Percentiles rank a stretch among this genome's conserved stretches.
Evolutionary conservation across 2,797 vertebrate species (phyloP).

Genomic region (Argyrosomus regius): DNA sequence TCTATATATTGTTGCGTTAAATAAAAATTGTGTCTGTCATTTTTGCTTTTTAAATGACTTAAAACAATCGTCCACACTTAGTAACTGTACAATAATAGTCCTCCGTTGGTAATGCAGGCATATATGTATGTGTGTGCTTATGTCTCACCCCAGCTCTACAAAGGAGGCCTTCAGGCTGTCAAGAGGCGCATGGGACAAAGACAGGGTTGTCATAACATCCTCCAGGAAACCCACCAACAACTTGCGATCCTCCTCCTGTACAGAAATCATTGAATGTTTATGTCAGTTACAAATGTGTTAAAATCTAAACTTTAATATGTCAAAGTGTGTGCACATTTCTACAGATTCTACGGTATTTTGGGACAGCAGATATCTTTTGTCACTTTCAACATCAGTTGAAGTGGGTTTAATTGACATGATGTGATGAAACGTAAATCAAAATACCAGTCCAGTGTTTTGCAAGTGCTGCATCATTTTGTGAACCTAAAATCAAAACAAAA

Average conservation of each 20-base stretch:
- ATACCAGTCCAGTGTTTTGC: conserved; percentile 19
- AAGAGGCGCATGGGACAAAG: conserved; percentile 95
- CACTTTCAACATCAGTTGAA: background rate
- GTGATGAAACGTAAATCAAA: conserved; percentile 24
- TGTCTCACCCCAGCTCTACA: conserved; percentile 96
- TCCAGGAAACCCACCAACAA: conserved; percentile 97
- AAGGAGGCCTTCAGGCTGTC: conserved; percentile 98
- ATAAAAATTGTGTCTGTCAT: no score
- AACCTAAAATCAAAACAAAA: conserved; percentile 47
- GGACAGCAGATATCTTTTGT: background rate
- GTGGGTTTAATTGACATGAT: background rate
- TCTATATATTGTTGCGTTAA: no score
- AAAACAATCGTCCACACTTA: background rate
- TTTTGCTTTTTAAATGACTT: background rate
- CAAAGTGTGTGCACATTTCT: background rate
- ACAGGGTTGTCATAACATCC: conserved; percentile 98
- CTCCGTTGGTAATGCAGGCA: background rate
- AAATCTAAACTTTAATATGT: no score
- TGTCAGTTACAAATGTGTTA: background rate
- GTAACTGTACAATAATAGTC: background rate
- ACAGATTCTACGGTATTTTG: background rate
- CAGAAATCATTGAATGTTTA: conserved; percentile 6
- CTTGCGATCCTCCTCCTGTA: conserved; percentile 97
- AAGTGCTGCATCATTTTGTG: conserved; percentile 23
- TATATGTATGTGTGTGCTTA: background rate